These are phyloP conservation scores for Bombylius discolor DNA, from an alignment of 2,888 invertebrate species.

Conservation along the genomic window DNA sequence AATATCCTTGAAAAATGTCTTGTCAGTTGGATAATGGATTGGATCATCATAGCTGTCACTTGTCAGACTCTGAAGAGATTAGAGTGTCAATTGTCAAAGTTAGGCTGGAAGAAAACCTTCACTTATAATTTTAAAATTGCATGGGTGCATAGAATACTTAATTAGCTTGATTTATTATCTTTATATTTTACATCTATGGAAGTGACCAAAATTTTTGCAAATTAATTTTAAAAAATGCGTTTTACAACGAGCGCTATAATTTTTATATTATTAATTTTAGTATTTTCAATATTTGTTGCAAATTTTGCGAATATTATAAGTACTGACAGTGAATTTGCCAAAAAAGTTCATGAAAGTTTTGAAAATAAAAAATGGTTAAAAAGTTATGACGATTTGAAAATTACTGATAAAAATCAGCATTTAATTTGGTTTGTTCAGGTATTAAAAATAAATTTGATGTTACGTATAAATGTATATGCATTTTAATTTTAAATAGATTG, in stretches of 20 bases:
- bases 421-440: conserved; percentile 71
- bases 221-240: conserved; percentile 39
- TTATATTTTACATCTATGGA: too few species aligned
- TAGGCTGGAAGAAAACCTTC: too few species aligned
- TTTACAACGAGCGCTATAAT: conserved; percentile 49
- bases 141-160: too few species aligned
- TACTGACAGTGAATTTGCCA: conserved; percentile 37
- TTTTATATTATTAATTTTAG: conserved; percentile 46
- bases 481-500: background rate
- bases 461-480: too few species aligned
- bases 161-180: too few species aligned
- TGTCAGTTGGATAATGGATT: too few species aligned
- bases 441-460: conserved; percentile 14
- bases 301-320: conserved; percentile 55
- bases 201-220: too few species aligned
- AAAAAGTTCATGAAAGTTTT: conserved; percentile 36
- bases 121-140: too few species aligned
- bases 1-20: too few species aligned
- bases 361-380: conserved; percentile 22
- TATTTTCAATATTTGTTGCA: conserved; percentile 54
- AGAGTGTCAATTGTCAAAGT: too few species aligned
- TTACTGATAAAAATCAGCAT: conserved; percentile 44
- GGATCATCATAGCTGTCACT: too few species aligned
- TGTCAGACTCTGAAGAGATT: too few species aligned
- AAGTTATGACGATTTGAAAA: conserved; percentile 34